Base-by-base conservation (phyloP, 2,797 vertebrate species). In the Myotis vivesi region DNA sequence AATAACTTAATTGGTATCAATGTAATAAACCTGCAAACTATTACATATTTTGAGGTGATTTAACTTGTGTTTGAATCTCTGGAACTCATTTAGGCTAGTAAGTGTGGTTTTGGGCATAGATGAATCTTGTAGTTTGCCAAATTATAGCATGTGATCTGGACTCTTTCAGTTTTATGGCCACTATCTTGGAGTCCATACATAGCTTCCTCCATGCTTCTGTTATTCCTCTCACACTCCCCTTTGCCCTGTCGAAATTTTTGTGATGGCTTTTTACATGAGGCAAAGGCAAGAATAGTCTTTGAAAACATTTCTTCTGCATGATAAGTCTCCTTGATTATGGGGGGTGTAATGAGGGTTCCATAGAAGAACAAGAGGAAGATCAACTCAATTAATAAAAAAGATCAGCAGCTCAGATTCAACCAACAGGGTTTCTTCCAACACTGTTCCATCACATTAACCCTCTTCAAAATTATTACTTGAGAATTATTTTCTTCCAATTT, bases 391-490 rank as follows among this genome's bases (percentile, higher is more conserved):
- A 95, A 92, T 96, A 75, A 30, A 86, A 62, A 87, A 69, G 49
- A 75, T 28, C 23, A 92, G 19, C 51, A 76, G 25, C 28, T 69
- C 75, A 94, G 69, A 92, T 96, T 92, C 71, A 79, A 9, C 69
- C 73, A 94, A 64, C 6, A 49, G 8, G 3, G 4, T 87, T 89
- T 80, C 81, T 96, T 76, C 7, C 79, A 88, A 72, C 5, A 20
- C 13, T 64, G 41, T 95, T 97, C 72, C 80, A 57, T 81, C 73
- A 91, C 91, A 94, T 96, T 97, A 97, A 95, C 72, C 20, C 11
- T 66, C 62, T 87, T 82, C 38, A 89, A 82, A 92, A 93, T 91
- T 79, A 94, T 62, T 82, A 36, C 62, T 93, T 75, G 3, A 83
- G 17, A 77, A 49, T 88, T 91, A 71, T 66, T 94, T 93, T 90